Conservation (phyloP, 2,888 invertebrate species). For the Heterodera filipjevi region DNA sequence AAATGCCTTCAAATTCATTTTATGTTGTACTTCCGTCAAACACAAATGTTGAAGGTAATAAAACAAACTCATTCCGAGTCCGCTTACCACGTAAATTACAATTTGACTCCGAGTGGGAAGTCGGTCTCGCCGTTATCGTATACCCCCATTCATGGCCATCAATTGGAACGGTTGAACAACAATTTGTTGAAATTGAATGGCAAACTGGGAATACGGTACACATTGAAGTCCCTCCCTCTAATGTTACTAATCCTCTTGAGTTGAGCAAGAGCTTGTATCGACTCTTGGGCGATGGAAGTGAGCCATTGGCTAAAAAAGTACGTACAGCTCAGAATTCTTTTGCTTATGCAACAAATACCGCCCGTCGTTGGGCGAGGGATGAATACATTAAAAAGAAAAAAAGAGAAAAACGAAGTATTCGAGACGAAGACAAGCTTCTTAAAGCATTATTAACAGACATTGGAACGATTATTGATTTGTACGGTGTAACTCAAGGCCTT, state of each 20-base stretch:
- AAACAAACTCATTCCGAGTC: conserved; percentile 27
- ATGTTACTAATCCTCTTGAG: conserved; percentile 6
- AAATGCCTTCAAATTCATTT: conserved; percentile 18
- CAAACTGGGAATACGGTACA: not conserved
- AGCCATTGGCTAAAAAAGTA: conserved; percentile 7
- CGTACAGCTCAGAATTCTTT: not conserved
- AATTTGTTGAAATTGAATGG: conserved; percentile 18
- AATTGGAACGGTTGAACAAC: conserved; percentile 8
- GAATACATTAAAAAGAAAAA: not conserved
- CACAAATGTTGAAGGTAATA: conserved; percentile 25
- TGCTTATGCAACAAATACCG: too few species aligned
- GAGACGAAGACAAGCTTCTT: not conserved
- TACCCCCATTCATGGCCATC: conserved; percentile 32
- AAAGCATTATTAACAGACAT: not conserved
- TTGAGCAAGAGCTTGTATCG: not conserved
- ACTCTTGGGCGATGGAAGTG: conserved; percentile 3
- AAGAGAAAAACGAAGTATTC: not conserved
- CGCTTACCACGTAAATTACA: conserved; percentile 25
- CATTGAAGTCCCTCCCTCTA: not conserved
- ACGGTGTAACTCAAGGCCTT: not conserved
- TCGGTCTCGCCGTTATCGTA: conserved; percentile 26
- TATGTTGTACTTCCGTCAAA: conserved; percentile 23
- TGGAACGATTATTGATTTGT: not conserved
- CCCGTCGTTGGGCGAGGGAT: not conserved
- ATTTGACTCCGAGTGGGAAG: conserved; percentile 32